Base-by-base conservation (phyloP, 2,888 invertebrate species). In the Neelides folsomi region DNA sequence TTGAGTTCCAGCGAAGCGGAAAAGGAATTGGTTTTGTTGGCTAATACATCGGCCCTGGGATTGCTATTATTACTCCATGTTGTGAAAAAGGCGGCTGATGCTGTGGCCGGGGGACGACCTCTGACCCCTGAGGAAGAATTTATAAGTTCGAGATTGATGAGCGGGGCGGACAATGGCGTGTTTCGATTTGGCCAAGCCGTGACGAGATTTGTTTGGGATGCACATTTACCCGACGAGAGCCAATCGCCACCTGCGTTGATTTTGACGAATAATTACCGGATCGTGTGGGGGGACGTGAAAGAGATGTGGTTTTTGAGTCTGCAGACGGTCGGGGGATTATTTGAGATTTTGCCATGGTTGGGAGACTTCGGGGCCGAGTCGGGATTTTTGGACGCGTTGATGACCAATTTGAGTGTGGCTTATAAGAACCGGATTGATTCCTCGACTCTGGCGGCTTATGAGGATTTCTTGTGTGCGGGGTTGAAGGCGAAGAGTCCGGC, bases 271-370 rank as follows among this genome's bases (percentile, higher is more conserved):
- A 75, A 80, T 2, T 92, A 92, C 70, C 87, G 88, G 67, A 83
- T 85, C 68, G 77, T 81, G 66, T 92, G 92, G 92, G 80, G 81
- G 74, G 89, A 90, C 69, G 77, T 92, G 54, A 84, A 83, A 68
- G 92, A 92, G 67, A 72, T 92, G 12, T 92, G 92, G 92, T 92
- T 89, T 71, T 74, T 92, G 56, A 90, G 90, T 18, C 88, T 92
- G 87, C 90, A 90, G 70, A 89, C 90, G 1, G 82, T 92, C 77
- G 81, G 86, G 66, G 80, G 82, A 35, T 81, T 89, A 0, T 71
- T 90, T 39, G 79, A 85, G 15, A 77, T 81, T 55, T 79, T 89
- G 56, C 86, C 88, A 3, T 89, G 89, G 89, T 80, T 89, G 57
- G 86, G 86, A 0, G 87, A 89, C 66, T 89, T 89, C 71, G 83